Evolutionary conservation across 2,113 vertebrate species (phyloP).

Genomic region (Herpailurus yagouaroundi): DNA sequence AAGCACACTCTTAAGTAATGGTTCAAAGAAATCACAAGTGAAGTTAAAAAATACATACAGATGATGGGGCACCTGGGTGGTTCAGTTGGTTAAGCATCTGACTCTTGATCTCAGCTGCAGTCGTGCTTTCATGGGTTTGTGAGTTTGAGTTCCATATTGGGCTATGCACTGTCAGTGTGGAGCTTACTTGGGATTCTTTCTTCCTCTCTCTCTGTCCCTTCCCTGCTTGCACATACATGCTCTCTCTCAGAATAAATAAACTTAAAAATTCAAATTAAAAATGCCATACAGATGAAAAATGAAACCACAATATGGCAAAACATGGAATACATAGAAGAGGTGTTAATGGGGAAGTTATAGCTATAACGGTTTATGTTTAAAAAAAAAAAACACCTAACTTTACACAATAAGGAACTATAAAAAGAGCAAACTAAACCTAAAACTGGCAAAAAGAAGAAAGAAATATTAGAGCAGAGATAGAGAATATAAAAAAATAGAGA

Average conservation of each 20-base stretch:
- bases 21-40: not conserved
- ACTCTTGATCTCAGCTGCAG: too few relatives aligned
- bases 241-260: too few relatives aligned
- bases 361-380: not conserved
- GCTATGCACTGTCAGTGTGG: too few relatives aligned
- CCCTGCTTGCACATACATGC: too few relatives aligned
- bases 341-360: not conserved
- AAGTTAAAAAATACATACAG: not conserved
- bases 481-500: not conserved
- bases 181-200: too few relatives aligned
- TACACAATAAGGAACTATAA: not conserved
- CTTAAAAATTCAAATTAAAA: too few relatives aligned
- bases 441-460: not conserved
- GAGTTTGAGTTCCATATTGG: too few relatives aligned
- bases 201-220: too few relatives aligned
- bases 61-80: not conserved
- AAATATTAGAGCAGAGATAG: not conserved
- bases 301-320: not conserved
- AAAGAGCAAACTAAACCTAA: not conserved
- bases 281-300: not conserved
- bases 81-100: too few relatives aligned
- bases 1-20: not conserved
- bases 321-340: not conserved
- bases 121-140: too few relatives aligned
- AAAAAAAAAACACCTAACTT: not conserved